Evolutionary conservation across 2,888 invertebrate species (phyloP).

Genomic region (Trissolcus japonicus): DNA sequence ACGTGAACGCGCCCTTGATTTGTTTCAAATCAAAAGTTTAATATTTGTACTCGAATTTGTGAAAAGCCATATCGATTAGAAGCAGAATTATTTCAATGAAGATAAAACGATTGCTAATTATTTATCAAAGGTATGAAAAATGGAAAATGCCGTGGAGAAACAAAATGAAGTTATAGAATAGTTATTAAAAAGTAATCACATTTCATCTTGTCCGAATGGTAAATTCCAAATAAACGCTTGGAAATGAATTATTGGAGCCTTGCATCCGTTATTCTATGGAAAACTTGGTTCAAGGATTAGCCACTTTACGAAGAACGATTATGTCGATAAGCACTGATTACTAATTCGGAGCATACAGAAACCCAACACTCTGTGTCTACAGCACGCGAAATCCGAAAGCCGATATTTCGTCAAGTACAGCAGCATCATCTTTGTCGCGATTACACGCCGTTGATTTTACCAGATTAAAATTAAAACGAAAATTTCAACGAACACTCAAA

Average conservation of each 20-base stretch:
- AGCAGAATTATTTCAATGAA: too few species aligned
- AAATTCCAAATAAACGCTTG: slow-evolving; percentile 31
- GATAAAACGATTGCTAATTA: too few species aligned
- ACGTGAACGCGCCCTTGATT: too few species aligned
- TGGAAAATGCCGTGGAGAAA: background rate
- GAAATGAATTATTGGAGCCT: slow-evolving; percentile 45
- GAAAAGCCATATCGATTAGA: too few species aligned
- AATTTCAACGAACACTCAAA: slow-evolving; percentile 21
- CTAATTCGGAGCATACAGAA: slow-evolving; percentile 59
- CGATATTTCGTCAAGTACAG: slow-evolving; percentile 59
- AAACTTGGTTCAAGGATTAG: slow-evolving; percentile 58
- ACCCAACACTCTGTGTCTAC: slow-evolving; percentile 53
- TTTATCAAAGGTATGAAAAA: too few species aligned
- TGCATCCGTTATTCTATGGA: slow-evolving; percentile 43
- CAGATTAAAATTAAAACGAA: slow-evolving; percentile 48
- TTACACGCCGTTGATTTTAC: slow-evolving; percentile 52
- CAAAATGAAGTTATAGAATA: slow-evolving; percentile 7
- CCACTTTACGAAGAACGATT: slow-evolving; percentile 58
- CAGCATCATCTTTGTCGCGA: slow-evolving; percentile 57
- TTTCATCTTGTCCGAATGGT: slow-evolving; percentile 3
- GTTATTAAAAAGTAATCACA: slow-evolving; percentile 13
- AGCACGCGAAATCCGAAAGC: slow-evolving; percentile 59
- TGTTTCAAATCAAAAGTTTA: too few species aligned
- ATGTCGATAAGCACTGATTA: slow-evolving; percentile 60
- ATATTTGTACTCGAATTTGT: too few species aligned